Conservation (phyloP, 2,888 invertebrate genomes). For the Pegoplata infirma region DNA sequence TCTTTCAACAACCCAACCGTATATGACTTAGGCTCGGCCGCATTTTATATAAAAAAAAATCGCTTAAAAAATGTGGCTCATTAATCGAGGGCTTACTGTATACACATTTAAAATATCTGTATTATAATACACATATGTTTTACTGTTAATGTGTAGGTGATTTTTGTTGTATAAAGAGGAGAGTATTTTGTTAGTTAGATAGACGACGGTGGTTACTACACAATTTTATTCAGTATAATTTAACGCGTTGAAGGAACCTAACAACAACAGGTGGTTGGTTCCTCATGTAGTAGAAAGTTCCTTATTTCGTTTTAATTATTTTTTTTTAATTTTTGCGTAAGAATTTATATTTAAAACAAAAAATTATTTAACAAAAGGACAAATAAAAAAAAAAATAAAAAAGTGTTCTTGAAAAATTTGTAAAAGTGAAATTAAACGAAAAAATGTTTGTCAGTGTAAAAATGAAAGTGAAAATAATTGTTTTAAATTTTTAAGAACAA, state of each 20-base stretch:
- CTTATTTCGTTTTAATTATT: slow-evolving; percentile 9
- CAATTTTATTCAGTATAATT: slow-evolving; percentile 52
- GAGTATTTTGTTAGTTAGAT: slow-evolving; percentile 7
- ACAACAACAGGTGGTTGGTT: slow-evolving; percentile 60
- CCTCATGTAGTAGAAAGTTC: background rate
- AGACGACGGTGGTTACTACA: slow-evolving; percentile 52
- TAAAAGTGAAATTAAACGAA: background rate
- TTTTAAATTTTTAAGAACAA: background rate
- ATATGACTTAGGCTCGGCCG: too few species aligned
- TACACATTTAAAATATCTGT: slow-evolving; percentile 14
- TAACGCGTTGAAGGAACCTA: slow-evolving; percentile 55
- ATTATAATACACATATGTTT: slow-evolving; percentile 12
- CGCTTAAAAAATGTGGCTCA: too few species aligned
- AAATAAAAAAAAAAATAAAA: background rate
- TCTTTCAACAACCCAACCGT: too few species aligned
- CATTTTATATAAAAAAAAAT: too few species aligned
- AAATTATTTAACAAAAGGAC: background rate
- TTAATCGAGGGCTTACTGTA: too few species aligned
- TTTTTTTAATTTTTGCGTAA: slow-evolving; percentile 12
- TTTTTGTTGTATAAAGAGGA: slow-evolving; percentile 12
- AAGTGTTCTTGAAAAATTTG: slow-evolving; percentile 1
- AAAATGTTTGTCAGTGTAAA: background rate
- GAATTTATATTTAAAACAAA: slow-evolving; percentile 8
- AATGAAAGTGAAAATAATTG: background rate
- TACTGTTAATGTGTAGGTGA: slow-evolving; percentile 40